Percentiles rank a stretch among this genome's conserved stretches.
Conservation (phyloP, 2,113 vertebrate genomes). For the Chlamydotis undulata region DNA sequence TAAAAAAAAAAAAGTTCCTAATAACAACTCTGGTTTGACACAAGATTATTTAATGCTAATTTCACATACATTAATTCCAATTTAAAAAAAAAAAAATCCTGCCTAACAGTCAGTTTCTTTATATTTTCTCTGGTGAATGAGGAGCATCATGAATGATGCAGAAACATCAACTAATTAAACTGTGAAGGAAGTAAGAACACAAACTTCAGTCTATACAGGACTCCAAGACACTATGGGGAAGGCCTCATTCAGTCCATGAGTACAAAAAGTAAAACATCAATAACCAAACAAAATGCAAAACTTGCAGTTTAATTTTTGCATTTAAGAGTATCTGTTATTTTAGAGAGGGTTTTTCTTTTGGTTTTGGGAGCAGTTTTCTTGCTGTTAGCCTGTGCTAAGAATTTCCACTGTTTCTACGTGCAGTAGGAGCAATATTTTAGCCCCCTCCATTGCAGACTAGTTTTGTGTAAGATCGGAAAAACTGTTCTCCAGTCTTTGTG, state of each 20-base stretch:
- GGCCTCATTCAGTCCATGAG: neutral
- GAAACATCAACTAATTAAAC: neutral
- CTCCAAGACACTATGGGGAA: neutral
- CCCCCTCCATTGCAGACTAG: too few relatives aligned
- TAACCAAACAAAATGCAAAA: neutral
- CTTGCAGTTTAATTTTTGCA: neutral
- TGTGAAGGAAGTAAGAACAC: neutral
- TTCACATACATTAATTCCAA: neutral
- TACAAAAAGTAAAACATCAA: neutral
- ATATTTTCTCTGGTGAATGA: neutral
- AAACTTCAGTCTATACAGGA: neutral
- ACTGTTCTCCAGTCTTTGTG: neutral
- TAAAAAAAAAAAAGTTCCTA: neutral
- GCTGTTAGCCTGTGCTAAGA: neutral
- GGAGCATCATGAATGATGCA: neutral
- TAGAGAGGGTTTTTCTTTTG: neutral
- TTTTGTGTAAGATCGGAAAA: neutral
- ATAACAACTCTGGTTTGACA: neutral
- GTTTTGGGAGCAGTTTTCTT: neutral
- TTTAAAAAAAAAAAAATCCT: neutral
- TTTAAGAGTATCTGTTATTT: neutral
- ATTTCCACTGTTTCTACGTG: accelerated
- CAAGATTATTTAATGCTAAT: neutral
- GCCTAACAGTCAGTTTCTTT: neutral
- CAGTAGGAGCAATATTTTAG: neutral